Evolutionary conservation across 2,797 vertebrate genomes (phyloP), one percentile per base, ranked within the genome.

Genomic region (Threskiornis aethiopicus): DNA sequence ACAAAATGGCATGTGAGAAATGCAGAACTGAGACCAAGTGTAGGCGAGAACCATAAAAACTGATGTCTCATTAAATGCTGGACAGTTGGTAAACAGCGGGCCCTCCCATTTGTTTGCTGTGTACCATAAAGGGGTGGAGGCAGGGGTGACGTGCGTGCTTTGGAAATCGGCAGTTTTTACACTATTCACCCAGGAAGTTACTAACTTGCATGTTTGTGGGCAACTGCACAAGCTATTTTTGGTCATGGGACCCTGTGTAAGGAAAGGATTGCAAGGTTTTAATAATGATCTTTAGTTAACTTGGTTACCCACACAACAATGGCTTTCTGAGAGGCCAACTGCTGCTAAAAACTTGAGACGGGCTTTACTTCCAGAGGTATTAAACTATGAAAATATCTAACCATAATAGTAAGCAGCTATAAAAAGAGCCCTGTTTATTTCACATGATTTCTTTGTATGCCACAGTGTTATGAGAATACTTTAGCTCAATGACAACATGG

Each of bases 211-310:
- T 97, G 97, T 93, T 96, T 97, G 93, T 83, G 96, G 95, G 88
- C 89, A 96, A 97, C 96, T 96, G 94, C 92, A 88, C 87, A 29
- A 95, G 96, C 98, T 98, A 97, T 98, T 98, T 98, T 98, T 97
- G 97, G 98, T 95, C 95, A 97, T 95, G 67, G 88, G 97, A 98
- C 97, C 97, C 97, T 96, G 92, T 65, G 94, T 78, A 97, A 97
- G 94, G 96, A 96, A 97, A 97, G 96, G 96, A 97, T 96, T 95
- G 96, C 44, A 31, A 96, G 92, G 95, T 95, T 96, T 97, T 96
- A 97, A 97, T 97, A 97, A 97, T 77, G 93, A 91, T 95, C 90
- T 91, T 84, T 54, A 87, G 94, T 95, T 95, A 97, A 92, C 96
- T 85, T 96, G 95, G 95, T 96, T 96, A 96, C 96, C 94, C 95